Evolutionary conservation across 2,113 vertebrate genomes (phyloP), one percentile per base, ranked within the genome.

Genomic region (Bos taurus): DNA sequence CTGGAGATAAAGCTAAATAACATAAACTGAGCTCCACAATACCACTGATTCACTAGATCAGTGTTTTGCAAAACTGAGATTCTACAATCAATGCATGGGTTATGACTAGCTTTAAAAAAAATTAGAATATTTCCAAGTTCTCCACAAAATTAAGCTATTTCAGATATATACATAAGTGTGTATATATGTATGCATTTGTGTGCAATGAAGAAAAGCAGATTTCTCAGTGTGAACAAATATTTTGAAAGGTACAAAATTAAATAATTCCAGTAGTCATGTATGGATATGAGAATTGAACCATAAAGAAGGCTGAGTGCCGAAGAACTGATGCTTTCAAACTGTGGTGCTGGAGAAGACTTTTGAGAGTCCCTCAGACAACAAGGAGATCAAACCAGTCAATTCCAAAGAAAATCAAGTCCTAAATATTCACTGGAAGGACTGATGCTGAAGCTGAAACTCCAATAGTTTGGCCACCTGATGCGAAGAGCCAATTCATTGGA

Each of bases 161-260:
- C 52, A 91, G 28, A 62, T 40, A 56, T 23, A 14, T 78, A 62
- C 67, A 2, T 62, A 71, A 13, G 56, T 74, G 56, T 74, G 36
- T 10, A 40, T 78, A 19, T 48, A 26, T 19, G 11, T 52, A 43
- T 19, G 7, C 8, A 30, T 11, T 78, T 91, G 28, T 64, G 1
- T 81, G 56, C 71, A 43, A 89, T 74, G 62, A 96, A 95, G 17
- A 81, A 93, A 97, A 94, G 23, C 19, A 93, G 4, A 96, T 46
- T 91, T 88, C n/a, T 95, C 50, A 91, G 17, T 59, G 5, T 82
- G 26, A 80, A 85, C 1, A 78, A 88, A 43, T 43, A 40, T 43
- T 77, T 26, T 14, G 36, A 77, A 77, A 77, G 23, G 36, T 26
- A 77, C 1, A 0, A 77, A 77, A 43, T 40, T 40, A 74, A 71